Evolutionary conservation across 2,113 vertebrate species (phyloP).

Genomic region (Onychorhynchus coronatus): DNA sequence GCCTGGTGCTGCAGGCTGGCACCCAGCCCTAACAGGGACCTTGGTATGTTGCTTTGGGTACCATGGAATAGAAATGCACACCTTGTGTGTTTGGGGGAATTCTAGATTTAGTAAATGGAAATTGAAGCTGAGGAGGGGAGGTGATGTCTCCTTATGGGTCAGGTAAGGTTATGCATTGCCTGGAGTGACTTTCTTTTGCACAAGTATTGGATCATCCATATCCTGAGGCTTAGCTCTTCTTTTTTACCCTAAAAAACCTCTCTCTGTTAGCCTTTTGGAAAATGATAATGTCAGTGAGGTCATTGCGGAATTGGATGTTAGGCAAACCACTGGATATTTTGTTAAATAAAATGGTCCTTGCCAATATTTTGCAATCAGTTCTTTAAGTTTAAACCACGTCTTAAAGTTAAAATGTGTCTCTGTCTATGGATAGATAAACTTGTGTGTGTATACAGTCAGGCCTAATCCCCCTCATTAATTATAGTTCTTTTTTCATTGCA

Average conservation of each 20-base stretch:
- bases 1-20: neutral
- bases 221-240: conserved; percentile 28
- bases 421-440: conserved; percentile 28
- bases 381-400: conserved; percentile 26
- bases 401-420: neutral
- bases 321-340: conserved; percentile 30
- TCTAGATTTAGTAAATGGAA: neutral
- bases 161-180: conserved; percentile 8
- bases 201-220: neutral
- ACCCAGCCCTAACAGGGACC: neutral
- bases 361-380: conserved; percentile 34
- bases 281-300: conserved; percentile 38
- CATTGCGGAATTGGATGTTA: conserved; percentile 39
- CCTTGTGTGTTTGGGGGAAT: neutral
- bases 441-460: neutral
- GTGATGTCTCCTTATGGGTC: neutral
- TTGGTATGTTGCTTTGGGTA: neutral
- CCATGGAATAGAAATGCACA: neutral
- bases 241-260: conserved; percentile 41
- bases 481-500: neutral
- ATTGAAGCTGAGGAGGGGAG: neutral
- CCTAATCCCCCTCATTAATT: conserved; percentile 41
- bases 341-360: conserved; percentile 23
- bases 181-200: conserved; percentile 4
- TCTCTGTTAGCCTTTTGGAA: conserved; percentile 22